These are phyloP conservation scores for Polymixis lichenea DNA, from an alignment of 2,888 invertebrate species.

Conservation along the genomic window DNA sequence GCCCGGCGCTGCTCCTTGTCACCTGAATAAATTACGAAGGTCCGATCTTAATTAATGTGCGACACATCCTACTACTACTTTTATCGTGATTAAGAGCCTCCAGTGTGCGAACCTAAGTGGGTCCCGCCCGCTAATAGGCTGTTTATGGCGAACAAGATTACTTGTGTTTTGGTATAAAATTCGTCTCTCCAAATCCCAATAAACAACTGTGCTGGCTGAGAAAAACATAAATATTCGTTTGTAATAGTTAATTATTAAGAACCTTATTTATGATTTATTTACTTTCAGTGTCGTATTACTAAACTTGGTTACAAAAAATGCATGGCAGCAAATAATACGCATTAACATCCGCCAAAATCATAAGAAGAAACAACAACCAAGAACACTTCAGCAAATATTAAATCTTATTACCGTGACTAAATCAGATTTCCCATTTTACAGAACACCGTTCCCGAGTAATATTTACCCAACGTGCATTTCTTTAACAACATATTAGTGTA, in stretches of 20 bases:
- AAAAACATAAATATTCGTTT: neutral
- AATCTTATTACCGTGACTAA: neutral
- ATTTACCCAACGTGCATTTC: constrained; percentile 19
- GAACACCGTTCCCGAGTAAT: constrained; percentile 2
- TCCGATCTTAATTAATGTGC: constrained; percentile 85
- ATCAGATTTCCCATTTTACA: neutral
- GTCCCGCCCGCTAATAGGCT: constrained; percentile 66
- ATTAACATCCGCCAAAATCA: neutral
- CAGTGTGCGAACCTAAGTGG: constrained; percentile 68
- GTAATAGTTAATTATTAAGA: neutral
- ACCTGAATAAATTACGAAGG: constrained; percentile 87
- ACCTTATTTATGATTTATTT: neutral
- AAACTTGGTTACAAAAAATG: neutral
- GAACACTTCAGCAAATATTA: constrained; percentile 5
- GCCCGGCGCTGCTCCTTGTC: constrained; percentile 76
- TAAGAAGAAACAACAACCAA: constrained; percentile 1
- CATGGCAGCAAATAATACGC: neutral
- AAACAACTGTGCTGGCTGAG: neutral
- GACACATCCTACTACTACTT: constrained; percentile 79
- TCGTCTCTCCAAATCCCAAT: constrained; percentile 2
- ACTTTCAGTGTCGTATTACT: too few species aligned
- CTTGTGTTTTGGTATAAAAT: constrained; percentile 37
- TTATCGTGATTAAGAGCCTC: constrained; percentile 82
- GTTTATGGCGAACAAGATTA: constrained; percentile 64
- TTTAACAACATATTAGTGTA: constrained; percentile 41